Conservation (phyloP, 1,140 invertebrate species). For the Sycobia sp. region DNA sequence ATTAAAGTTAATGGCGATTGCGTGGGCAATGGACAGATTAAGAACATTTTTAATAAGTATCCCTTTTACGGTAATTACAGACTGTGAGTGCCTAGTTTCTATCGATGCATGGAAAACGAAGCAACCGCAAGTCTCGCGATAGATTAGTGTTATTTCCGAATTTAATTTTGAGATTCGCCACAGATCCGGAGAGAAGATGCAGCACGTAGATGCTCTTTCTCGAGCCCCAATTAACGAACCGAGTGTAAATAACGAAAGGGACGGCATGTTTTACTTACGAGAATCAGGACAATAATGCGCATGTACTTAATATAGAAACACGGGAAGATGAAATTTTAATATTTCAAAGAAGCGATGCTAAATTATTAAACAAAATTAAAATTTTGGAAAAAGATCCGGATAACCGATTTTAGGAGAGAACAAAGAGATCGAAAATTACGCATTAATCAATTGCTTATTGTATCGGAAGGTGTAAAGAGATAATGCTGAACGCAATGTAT, state of each 20-base stretch:
- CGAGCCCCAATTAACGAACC: constrained; percentile 35
- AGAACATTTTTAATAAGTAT: constrained; percentile 29
- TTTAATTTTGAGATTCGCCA: constrained; percentile 25
- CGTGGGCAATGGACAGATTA: constrained; percentile 33
- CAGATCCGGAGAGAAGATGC: constrained; percentile 37
- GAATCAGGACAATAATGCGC: too few species aligned
- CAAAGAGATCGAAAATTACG: background rate
- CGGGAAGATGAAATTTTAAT: constrained; percentile 26
- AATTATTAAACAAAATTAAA: constrained; percentile 1
- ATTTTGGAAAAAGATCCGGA: constrained; percentile 1
- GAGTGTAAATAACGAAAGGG: background rate
- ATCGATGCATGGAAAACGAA: constrained; percentile 30
- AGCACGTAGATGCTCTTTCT: constrained; percentile 51
- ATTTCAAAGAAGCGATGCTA: constrained; percentile 11
- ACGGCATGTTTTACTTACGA: too few species aligned
- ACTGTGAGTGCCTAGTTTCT: constrained; percentile 32
- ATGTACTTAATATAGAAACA: background rate
- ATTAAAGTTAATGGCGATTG: constrained; percentile 40
- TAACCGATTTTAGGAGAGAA: background rate
- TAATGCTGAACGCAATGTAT: background rate
- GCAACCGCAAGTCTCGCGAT: constrained; percentile 26
- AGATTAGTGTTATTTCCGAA: constrained; percentile 11
- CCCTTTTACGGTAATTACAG: too few species aligned
- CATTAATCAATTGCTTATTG: constrained; percentile 9
- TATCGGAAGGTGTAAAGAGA: constrained; percentile 7